phyloP scores from a whole-genome alignment of 2,797 vertebrate species.

The Oreonectes daqikongensis region DNA sequence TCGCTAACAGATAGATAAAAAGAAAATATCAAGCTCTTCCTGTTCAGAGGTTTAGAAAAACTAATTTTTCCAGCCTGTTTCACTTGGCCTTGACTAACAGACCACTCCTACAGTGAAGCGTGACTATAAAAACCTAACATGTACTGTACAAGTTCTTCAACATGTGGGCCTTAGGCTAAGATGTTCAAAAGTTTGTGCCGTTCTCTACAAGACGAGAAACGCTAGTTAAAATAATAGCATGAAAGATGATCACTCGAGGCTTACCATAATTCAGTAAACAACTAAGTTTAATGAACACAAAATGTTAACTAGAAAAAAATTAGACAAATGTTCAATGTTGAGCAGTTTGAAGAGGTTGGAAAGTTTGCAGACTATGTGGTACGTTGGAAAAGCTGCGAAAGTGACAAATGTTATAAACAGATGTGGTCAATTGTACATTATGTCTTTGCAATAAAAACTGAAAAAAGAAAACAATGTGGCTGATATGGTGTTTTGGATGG shows the following conservation, averaged over 20 bases:
- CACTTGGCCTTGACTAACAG: slow-evolving; percentile 11
- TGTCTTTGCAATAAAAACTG: too few relatives aligned
- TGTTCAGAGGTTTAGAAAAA: slow-evolving; percentile 37
- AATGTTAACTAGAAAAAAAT: background rate
- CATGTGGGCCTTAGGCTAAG: slow-evolving; percentile 23
- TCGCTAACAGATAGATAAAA: slow-evolving; percentile 33
- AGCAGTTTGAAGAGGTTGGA: background rate
- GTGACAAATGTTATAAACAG: too few relatives aligned
- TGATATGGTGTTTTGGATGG: background rate
- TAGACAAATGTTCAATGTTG: background rate
- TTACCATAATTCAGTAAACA: background rate
- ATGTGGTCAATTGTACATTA: too few relatives aligned
- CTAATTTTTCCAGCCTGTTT: slow-evolving; percentile 23
- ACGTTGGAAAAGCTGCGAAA: too few relatives aligned
- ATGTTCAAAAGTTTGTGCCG: slow-evolving; percentile 4
- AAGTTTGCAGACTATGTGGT: background rate
- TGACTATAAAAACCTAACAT: slow-evolving; percentile 25
- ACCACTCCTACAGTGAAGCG: slow-evolving; percentile 28
- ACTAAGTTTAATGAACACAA: background rate
- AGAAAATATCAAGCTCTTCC: slow-evolving; percentile 36
- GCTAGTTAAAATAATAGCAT: background rate
- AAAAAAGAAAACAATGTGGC: background rate
- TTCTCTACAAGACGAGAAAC: slow-evolving; percentile 18
- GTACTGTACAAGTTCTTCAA: slow-evolving; percentile 17
- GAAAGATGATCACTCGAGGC: background rate